Percentiles rank a stretch among this genome's conserved stretches.
Conservation (phyloP, 2,797 vertebrate genomes). For the Acipenser oxyrinchus region DNA sequence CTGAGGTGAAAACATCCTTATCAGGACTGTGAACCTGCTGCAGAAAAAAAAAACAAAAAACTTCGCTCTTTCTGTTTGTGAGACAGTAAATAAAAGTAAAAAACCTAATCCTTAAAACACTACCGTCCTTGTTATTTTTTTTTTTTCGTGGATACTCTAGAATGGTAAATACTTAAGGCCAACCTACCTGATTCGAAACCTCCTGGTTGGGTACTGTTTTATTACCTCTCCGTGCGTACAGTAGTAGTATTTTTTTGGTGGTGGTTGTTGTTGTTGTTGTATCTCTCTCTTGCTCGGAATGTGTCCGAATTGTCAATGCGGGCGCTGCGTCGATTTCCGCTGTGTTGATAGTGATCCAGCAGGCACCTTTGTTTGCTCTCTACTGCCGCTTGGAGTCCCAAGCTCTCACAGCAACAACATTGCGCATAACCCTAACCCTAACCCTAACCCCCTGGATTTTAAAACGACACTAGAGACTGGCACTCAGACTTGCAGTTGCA, state of each 20-base stretch:
- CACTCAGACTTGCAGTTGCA: too few relatives aligned
- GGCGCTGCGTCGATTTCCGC: constrained; percentile 23
- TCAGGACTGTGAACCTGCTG: constrained; percentile 6
- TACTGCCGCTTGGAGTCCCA: constrained; percentile 31
- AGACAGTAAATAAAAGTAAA: not conserved
- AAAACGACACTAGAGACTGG: too few relatives aligned
- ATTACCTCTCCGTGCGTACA: not conserved
- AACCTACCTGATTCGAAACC: not conserved
- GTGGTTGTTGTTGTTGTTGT: not conserved
- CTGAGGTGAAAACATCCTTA: not conserved
- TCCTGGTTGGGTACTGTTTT: constrained; percentile 1
- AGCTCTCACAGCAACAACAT: constrained; percentile 21
- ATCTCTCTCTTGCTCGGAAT: not conserved
- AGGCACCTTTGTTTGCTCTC: not conserved
- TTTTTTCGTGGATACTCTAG: not conserved
- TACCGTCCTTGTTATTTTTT: constrained; percentile 5
- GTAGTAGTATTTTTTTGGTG: constrained; percentile 26
- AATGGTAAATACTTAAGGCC: not conserved
- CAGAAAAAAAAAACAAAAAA: constrained; percentile 1
- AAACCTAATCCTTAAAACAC: constrained; percentile 19
- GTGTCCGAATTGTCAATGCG: constrained; percentile 19
- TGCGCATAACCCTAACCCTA: not conserved
- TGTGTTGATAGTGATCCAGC: constrained; percentile 14
- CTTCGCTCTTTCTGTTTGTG: not conserved
- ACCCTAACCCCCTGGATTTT: too few relatives aligned